A percentile compares a stretch with the other conserved stretches of the same genome.
These are phyloP conservation scores for Sisyra terminalis DNA, from an alignment of 2,888 invertebrate species.

Conservation along the genomic window DNA sequence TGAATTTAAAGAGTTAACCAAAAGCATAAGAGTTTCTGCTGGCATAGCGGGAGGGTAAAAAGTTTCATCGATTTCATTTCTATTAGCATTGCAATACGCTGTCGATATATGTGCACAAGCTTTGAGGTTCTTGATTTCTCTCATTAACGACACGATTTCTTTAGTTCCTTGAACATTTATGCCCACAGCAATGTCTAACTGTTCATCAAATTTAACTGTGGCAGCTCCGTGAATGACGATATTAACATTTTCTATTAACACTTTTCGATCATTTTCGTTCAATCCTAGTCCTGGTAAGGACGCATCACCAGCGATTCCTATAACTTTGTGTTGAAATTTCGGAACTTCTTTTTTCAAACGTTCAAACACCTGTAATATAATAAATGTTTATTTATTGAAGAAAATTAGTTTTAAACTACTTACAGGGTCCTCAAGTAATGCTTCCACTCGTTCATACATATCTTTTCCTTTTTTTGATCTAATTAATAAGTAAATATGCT, in stretches of 20 bases:
- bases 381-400: not conserved
- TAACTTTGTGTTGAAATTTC: not conserved
- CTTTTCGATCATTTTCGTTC: constrained; percentile 33
- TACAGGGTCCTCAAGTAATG: constrained; percentile 51
- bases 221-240: constrained; percentile 40
- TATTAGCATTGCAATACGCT: constrained; percentile 36
- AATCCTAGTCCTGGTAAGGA: constrained; percentile 39
- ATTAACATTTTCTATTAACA: constrained; percentile 30
- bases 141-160: constrained; percentile 45
- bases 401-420: constrained; percentile 17
- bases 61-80: constrained; percentile 31
- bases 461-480: constrained; percentile 43
- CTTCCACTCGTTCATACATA: constrained; percentile 43
- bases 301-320: constrained; percentile 10
- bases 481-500: constrained; percentile 34
- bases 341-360: not conserved
- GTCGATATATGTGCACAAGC: constrained; percentile 40
- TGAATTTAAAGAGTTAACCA: constrained; percentile 33
- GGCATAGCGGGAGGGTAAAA: constrained; percentile 35
- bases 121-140: constrained; percentile 44
- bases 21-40: constrained; percentile 29
- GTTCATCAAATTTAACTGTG: constrained; percentile 53
- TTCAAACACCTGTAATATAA: not conserved
- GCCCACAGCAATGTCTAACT: constrained; percentile 49
- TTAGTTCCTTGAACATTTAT: constrained; percentile 57